phyloP scores from a whole-genome alignment of 1,140 invertebrate genomes.

The Rhopalosiphum maidis region DNA sequence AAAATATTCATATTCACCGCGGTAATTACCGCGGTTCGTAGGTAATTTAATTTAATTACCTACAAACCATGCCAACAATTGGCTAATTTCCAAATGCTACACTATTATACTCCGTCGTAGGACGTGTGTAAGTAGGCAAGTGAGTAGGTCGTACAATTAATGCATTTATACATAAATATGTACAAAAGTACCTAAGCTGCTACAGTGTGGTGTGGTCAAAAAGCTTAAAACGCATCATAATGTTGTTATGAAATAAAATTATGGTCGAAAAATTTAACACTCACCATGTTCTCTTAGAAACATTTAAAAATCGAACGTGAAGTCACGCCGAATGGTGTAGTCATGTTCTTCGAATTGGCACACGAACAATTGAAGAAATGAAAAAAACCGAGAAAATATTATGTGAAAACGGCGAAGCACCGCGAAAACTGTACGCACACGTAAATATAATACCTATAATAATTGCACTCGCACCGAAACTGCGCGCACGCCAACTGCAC shows the following conservation, averaged over 20 bases:
- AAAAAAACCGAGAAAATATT: neutral
- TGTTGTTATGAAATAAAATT: no score
- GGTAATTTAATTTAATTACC: no score
- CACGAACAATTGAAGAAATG: neutral
- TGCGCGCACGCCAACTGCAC: conserved; percentile 25
- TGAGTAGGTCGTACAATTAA: neutral
- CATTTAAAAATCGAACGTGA: conserved; percentile 10
- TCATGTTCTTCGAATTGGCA: neutral
- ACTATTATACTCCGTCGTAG: neutral
- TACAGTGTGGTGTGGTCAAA: neutral
- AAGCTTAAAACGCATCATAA: neutral
- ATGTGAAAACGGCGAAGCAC: no score
- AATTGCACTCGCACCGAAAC: conserved; percentile 14
- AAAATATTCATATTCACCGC: neutral
- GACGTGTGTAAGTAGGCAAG: neutral
- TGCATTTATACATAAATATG: no score
- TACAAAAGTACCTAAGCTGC: neutral
- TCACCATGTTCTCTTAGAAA: conserved; percentile 39
- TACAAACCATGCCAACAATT: neutral
- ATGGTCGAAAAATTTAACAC: neutral
- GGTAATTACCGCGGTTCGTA: neutral
- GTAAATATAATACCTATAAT: no score
- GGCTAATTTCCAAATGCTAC: neutral
- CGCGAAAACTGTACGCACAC: neutral
- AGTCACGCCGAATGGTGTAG: neutral